Percentiles rank a stretch among this genome's conserved stretches.
Conservation (phyloP, 1,140 invertebrate species). For the Cydia pomonella region DNA sequence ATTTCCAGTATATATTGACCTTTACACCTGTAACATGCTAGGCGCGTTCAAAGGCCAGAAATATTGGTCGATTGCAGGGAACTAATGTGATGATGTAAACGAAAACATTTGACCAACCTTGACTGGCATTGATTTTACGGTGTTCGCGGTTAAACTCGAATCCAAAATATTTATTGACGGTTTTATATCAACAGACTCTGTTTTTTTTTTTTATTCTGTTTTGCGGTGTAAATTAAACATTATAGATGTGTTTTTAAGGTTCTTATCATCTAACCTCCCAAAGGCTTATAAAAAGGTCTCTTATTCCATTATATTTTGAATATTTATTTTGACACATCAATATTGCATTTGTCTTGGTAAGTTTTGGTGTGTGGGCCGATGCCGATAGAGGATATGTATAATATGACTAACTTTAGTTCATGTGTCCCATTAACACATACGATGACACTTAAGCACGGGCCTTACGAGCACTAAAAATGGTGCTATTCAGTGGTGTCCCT, state of each 20-base stretch:
- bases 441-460: too few relatives aligned
- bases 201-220: background rate
- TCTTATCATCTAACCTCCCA: background rate
- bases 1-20: background rate
- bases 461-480: too few relatives aligned
- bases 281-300: too few relatives aligned
- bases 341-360: too few relatives aligned
- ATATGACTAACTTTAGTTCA: too few relatives aligned
- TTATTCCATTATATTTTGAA: too few relatives aligned
- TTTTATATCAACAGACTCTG: background rate
- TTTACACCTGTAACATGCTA: background rate
- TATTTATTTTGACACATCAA: too few relatives aligned
- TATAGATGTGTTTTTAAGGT: background rate
- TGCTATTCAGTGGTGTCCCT: too few relatives aligned
- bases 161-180: constrained; percentile 6
- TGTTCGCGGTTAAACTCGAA: constrained; percentile 8
- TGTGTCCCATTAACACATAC: too few relatives aligned
- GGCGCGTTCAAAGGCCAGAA: background rate
- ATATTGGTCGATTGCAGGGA: background rate
- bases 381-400: too few relatives aligned
- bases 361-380: too few relatives aligned
- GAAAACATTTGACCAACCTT: constrained; percentile 26
- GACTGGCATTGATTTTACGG: constrained; percentile 13
- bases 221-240: background rate
- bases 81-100: constrained; percentile 7